Evolutionary conservation across 2,888 invertebrate species (phyloP).

Genomic region (Chalcis sispes): DNA sequence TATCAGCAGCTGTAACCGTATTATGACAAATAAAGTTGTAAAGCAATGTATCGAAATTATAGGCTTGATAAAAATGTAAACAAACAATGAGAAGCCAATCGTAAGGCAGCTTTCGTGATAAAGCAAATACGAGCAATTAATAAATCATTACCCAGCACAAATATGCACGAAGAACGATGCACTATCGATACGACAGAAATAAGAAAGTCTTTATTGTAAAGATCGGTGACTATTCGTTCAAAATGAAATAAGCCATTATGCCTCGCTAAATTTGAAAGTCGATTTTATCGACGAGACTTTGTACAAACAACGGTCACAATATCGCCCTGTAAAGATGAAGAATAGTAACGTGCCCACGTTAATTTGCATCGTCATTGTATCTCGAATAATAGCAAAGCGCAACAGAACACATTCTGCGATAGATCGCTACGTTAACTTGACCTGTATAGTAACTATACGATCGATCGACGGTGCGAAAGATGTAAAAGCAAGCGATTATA

Average conservation of each 20-base stretch:
- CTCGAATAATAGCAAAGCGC: slow-evolving; percentile 23
- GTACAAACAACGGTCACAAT: slow-evolving; percentile 7
- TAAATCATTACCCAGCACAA: neutral
- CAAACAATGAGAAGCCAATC: no score
- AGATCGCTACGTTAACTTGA: no score
- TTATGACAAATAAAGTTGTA: no score
- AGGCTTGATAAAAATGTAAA: no score
- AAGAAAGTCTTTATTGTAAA: neutral
- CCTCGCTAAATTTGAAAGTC: slow-evolving; percentile 15
- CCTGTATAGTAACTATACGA: no score
- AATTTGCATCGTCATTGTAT: slow-evolving; percentile 48
- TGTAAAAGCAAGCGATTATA: no score
- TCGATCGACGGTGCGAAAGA: no score
- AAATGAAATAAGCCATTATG: slow-evolving; percentile 22
- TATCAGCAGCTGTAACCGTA: no score
- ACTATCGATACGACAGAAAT: neutral
- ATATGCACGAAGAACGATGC: neutral
- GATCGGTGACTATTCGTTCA: neutral
- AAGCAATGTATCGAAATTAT: no score
- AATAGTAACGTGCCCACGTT: neutral
- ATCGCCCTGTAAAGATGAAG: neutral
- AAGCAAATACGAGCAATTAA: no score
- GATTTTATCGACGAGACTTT: slow-evolving; percentile 4
- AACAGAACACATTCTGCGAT: no score
- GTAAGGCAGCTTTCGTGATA: no score